A percentile compares a stretch with the other conserved stretches of the same genome.
These are phyloP conservation scores for Baccha elongata DNA, from an alignment of 2,888 invertebrate genomes.

Conservation along the genomic window DNA sequence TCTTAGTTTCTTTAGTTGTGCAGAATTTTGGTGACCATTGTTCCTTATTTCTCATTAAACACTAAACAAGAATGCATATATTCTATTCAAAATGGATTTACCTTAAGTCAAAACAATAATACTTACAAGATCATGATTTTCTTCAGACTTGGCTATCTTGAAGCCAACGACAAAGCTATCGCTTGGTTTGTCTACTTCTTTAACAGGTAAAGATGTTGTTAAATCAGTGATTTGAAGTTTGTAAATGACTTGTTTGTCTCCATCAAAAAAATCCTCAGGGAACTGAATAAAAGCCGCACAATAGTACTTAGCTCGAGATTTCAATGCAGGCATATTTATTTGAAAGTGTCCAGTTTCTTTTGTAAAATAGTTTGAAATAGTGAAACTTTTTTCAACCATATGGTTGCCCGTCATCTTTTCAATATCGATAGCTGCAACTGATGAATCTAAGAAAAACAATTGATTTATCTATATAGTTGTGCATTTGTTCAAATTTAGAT, in stretches of 20 bases:
- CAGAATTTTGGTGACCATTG: conserved; percentile 57
- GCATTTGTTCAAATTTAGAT: no score
- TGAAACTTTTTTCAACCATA: conserved; percentile 63
- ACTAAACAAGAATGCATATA: conserved; percentile 31
- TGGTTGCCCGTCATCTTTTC: conserved; percentile 68
- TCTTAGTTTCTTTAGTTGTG: conserved; percentile 35
- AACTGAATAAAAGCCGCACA: conserved; percentile 67
- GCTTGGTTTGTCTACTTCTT: conserved; percentile 33
- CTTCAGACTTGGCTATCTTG: conserved; percentile 35
- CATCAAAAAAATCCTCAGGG: conserved; percentile 65
- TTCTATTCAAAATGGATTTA: neutral
- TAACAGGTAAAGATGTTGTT: conserved; percentile 25
- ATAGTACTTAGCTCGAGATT: conserved; percentile 55
- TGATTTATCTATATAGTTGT: no score
- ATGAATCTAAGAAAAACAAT: conserved; percentile 41
- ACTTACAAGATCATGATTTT: conserved; percentile 44
- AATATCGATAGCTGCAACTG: conserved; percentile 56
- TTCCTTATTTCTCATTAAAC: conserved; percentile 49
- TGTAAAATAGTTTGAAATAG: conserved; percentile 48
- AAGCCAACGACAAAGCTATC: conserved; percentile 34
- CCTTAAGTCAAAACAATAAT: neutral
- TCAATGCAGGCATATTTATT: conserved; percentile 43
- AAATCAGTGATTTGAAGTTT: conserved; percentile 55
- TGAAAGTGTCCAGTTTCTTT: conserved; percentile 33
- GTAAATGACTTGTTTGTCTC: conserved; percentile 33